Percentiles rank a stretch among this genome's conserved stretches.
Evolutionary conservation across 2,113 vertebrate species (phyloP).

Genomic region (Rhinogobius similis): DNA sequence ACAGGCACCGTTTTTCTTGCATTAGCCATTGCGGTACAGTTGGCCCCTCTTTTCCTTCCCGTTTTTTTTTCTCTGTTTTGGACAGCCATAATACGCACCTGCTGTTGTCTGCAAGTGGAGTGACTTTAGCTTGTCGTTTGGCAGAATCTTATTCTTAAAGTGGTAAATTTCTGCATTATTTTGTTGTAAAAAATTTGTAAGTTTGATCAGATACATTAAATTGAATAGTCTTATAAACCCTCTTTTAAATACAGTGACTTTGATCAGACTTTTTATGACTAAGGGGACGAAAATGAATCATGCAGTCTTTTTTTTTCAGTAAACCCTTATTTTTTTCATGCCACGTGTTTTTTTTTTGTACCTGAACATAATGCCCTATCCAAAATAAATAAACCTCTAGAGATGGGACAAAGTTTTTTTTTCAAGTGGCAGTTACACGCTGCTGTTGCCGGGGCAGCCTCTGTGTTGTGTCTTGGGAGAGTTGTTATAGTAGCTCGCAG

Average conservation of each 20-base stretch:
- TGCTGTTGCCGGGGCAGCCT: conserved; percentile 63
- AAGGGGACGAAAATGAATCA: not conserved
- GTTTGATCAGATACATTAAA: too few relatives aligned
- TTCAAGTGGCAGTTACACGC: conserved; percentile 54
- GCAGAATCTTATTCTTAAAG: conserved; percentile 25
- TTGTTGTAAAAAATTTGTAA: too few relatives aligned
- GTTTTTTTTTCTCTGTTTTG: conserved; percentile 40
- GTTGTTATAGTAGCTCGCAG: conserved; percentile 13
- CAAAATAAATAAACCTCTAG: conserved; percentile 50
- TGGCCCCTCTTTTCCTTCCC: conserved; percentile 35
- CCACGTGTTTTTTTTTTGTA: not conserved
- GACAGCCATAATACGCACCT: conserved; percentile 66
- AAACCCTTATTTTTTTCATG: not conserved
- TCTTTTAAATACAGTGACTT: too few relatives aligned
- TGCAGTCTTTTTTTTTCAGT: too few relatives aligned
- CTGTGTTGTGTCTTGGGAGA: conserved; percentile 25
- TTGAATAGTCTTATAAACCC: too few relatives aligned
- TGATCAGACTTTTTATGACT: not conserved
- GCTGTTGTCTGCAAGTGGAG: conserved; percentile 57
- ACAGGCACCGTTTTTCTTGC: conserved; percentile 43
- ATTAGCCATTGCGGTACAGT: conserved; percentile 26
- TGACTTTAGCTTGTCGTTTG: conserved; percentile 51
- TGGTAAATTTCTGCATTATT: too few relatives aligned
- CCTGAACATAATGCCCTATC: conserved; percentile 37
- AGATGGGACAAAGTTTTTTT: conserved; percentile 38